Percentiles rank a stretch among this genome's conserved stretches.
These are phyloP conservation scores for Agrochola circellaris DNA, from an alignment of 2,888 invertebrate species.

Conservation along the genomic window DNA sequence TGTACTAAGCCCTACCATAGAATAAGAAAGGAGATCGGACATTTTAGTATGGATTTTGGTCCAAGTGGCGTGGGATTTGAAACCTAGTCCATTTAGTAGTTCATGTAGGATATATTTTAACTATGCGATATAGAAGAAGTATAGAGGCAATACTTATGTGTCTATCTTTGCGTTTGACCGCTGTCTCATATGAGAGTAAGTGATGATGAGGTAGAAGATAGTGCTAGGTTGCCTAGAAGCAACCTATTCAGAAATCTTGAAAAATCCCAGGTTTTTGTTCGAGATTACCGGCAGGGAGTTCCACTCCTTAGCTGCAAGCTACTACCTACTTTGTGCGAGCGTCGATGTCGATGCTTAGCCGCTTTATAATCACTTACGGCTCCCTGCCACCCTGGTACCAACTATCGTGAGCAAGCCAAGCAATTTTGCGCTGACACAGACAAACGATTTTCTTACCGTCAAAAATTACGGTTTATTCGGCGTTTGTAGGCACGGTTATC, in stretches of 20 bases:
- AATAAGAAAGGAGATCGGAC: neutral
- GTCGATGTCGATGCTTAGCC: neutral
- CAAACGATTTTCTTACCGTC: too few species aligned
- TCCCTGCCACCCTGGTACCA: neutral
- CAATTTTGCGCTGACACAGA: too few species aligned
- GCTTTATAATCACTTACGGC: neutral
- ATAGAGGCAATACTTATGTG: neutral
- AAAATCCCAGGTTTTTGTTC: neutral
- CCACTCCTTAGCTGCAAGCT: neutral
- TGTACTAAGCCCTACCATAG: constrained; percentile 4
- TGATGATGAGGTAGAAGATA: neutral
- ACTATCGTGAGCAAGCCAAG: neutral
- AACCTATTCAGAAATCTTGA: neutral
- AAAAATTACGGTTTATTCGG: too few species aligned
- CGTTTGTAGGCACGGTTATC: too few species aligned
- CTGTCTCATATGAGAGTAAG: neutral
- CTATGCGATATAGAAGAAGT: too few species aligned
- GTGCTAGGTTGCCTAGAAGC: neutral
- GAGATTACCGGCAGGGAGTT: neutral
- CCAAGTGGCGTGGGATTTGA: too few species aligned
- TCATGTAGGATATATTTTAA: too few species aligned
- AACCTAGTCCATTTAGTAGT: too few species aligned
- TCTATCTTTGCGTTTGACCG: neutral
- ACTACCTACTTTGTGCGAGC: neutral
- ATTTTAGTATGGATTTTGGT: too few species aligned